Conservation (phyloP, 2,888 invertebrate genomes). For the Pollenia griseotomentosa region DNA sequence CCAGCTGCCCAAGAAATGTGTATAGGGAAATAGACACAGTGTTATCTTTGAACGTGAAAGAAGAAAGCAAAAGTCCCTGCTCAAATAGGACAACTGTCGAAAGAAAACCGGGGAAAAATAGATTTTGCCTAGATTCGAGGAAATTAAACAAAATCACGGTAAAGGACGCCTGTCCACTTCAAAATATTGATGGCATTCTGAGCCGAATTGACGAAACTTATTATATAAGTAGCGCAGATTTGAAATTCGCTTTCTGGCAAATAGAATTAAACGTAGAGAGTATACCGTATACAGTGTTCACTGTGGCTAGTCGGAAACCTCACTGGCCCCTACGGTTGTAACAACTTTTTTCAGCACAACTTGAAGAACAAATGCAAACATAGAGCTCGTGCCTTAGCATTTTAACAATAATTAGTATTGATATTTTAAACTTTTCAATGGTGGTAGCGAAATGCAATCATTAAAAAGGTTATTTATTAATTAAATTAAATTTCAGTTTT, state of each 20-base stretch:
- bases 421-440: too few relatives aligned
- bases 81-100: constrained; percentile 76
- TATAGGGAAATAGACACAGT: constrained; percentile 78
- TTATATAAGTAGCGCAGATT: constrained; percentile 75
- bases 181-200: constrained; percentile 69
- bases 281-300: constrained; percentile 45
- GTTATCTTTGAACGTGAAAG: constrained; percentile 77
- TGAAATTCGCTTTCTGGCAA: constrained; percentile 63
- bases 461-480: too few relatives aligned
- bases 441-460: too few relatives aligned
- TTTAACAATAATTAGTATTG: too few relatives aligned
- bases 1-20: constrained; percentile 66
- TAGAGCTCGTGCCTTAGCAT: too few relatives aligned
- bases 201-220: constrained; percentile 73
- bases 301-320: constrained; percentile 43
- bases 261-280: constrained; percentile 51
- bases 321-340: too few relatives aligned
- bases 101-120: constrained; percentile 73
- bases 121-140: constrained; percentile 77
- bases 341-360: too few relatives aligned
- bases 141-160: constrained; percentile 34
- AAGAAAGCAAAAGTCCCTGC: constrained; percentile 77
- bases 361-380: too few relatives aligned
- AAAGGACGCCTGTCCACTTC: constrained; percentile 42
- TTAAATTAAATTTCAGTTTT: too few relatives aligned